Base-by-base conservation (phyloP, 2,113 vertebrate genomes). In the Nothobranchius furzeri region DNA sequence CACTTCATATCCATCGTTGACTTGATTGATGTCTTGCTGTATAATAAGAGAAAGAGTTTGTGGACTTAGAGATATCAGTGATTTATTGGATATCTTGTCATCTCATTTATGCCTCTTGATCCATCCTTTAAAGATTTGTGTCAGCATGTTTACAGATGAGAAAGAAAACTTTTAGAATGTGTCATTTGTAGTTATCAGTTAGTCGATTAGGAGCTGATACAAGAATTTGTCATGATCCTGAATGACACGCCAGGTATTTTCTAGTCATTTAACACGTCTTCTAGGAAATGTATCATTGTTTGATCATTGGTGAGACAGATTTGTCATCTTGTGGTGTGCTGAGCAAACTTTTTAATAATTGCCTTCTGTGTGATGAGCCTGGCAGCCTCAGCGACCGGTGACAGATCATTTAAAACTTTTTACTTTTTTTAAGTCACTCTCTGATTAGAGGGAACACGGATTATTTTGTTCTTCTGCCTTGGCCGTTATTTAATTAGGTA, bases 11-110 rank as follows among this genome's bases (percentile, higher is more conserved):
- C 54, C 43, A 60, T 70, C 57, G 47, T 36, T 10, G 24, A 20
- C 58, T 68, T 76, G 70, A 77, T 67, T 59, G 54, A 76, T 79
- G 68, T 64, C 2, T 53, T 30, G 20, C 68, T 68, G 20, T 56
- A 30, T 61, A 52, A 24, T 53, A 36, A 51, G 37, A 61, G 8
- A 40, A 15, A 63, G 20, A 49, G 12, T 64, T 69, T 76, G 68
- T 45, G 43, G 55, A 66, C 60, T 46, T 74, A 54, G 59, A 52
- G 48, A 57, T 71, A 69, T 37, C 24, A 75, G 43, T 63, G 59
- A 77, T 75, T 71, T 62, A 76, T 65, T 13, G 13, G 40, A 17
- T 62, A 69, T 69, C 20, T 13, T 42, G 52, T 15, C 52, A 49
- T 48, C 35, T 79, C 52, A 68, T 6, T 68, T 37, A 59, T 73